Conservation (phyloP, 2,888 invertebrate genomes). For the Pseudanteris insignis region DNA sequence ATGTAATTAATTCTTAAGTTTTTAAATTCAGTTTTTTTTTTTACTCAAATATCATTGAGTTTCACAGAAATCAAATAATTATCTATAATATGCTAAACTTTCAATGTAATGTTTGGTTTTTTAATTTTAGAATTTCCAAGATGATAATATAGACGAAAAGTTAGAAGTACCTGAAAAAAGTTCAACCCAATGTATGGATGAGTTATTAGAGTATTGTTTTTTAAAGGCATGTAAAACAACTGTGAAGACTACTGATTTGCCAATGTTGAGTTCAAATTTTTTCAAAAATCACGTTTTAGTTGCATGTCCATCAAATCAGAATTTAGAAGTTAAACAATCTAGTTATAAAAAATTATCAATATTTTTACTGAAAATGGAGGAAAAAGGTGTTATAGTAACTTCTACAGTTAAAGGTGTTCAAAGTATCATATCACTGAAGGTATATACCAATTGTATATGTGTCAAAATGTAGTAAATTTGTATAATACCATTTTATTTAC, state of each 20-base stretch:
- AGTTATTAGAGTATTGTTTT: slow-evolving; percentile 78
- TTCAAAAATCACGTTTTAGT: slow-evolving; percentile 77
- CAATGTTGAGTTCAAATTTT: slow-evolving; percentile 83
- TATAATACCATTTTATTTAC: no score
- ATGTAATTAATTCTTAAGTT: no score
- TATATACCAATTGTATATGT: no score
- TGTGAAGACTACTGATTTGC: slow-evolving; percentile 76
- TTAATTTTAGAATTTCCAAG: slow-evolving; percentile 17
- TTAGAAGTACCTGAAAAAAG: slow-evolving; percentile 44
- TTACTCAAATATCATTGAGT: not conserved
- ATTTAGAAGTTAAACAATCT: slow-evolving; percentile 87
- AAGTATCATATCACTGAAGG: slow-evolving; percentile 75
- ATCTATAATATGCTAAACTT: no score
- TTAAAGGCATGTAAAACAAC: slow-evolving; percentile 81
- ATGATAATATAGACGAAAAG: slow-evolving; percentile 16
- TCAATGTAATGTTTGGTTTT: not conserved
- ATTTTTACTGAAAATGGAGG: slow-evolving; percentile 80
- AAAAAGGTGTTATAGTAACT: slow-evolving; percentile 58
- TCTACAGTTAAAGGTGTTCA: slow-evolving; percentile 79
- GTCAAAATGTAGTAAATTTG: no score
- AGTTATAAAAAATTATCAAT: slow-evolving; percentile 88
- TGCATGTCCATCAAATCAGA: slow-evolving; percentile 75
- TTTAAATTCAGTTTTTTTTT: no score
- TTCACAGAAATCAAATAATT: no score
- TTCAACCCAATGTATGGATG: slow-evolving; percentile 74